Percentiles rank a stretch among this genome's conserved stretches.
Conservation (phyloP, 2,888 invertebrate genomes). For the Oscheius sp. region DNA sequence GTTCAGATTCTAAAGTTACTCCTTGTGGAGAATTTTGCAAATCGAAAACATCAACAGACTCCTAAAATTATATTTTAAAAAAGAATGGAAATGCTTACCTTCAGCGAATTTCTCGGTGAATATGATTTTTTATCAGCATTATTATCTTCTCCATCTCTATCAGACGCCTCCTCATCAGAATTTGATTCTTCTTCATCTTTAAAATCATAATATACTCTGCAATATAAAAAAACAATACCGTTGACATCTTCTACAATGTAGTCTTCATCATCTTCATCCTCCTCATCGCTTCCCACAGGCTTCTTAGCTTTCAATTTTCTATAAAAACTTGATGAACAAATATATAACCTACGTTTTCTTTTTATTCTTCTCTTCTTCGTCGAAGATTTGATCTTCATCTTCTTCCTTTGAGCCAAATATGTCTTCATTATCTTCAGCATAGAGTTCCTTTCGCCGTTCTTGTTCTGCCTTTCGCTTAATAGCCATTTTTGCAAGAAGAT, state of each 20-base stretch:
- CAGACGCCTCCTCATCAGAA: slow-evolving; percentile 21
- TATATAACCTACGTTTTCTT: not conserved
- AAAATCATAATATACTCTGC: too few relatives aligned
- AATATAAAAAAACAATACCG: not conserved
- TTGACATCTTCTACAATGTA: not conserved
- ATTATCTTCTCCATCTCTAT: slow-evolving; percentile 32
- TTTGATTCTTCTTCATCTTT: slow-evolving; percentile 19
- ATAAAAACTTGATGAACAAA: not conserved
- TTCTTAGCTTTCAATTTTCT: slow-evolving; percentile 8
- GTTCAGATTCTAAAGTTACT: not conserved
- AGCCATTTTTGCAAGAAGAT: slow-evolving; percentile 32
- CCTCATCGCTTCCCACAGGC: not conserved
- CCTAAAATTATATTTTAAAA: not conserved
- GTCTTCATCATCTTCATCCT: slow-evolving; percentile 19
- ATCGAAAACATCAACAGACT: slow-evolving; percentile 4
- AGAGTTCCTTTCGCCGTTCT: slow-evolving; percentile 15
- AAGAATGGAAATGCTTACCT: not conserved
- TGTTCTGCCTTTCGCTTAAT: slow-evolving; percentile 29
- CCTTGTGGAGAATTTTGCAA: not conserved
- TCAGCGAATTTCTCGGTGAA: not conserved
- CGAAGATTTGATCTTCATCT: slow-evolving; percentile 26
- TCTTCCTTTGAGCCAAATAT: slow-evolving; percentile 25
- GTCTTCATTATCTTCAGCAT: slow-evolving; percentile 30
- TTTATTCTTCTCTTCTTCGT: slow-evolving; percentile 16
- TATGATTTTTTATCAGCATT: not conserved